Evolutionary conservation across 2,888 invertebrate species (phyloP), one percentile per base, ranked within the genome.

Genomic region (Philopedon plagiatum): DNA sequence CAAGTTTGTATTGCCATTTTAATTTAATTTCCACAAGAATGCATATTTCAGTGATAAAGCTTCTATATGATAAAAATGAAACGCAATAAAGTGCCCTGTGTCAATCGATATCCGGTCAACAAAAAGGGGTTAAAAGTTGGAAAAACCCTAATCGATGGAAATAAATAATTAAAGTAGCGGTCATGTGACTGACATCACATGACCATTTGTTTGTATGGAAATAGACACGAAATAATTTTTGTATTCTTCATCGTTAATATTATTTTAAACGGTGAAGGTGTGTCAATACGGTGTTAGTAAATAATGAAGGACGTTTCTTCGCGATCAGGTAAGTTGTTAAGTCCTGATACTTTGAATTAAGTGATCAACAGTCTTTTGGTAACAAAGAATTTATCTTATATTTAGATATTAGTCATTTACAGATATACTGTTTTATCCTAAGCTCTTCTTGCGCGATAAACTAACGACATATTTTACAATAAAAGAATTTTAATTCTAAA

Each of bases 121-220:
- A 60, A 63, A 69, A 66, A 66, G 71, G 69, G 70, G 71, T 74
- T 72, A 73, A 74, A 74, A 72, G 61, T 73, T 65, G 76, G 74
- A 74, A 74, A 70, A 74, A 68, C 75, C 72, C 75, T 68, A 79
- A 81, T 82, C 82, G 79, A 82, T 82, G 79, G 73, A 64, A 78
- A 79, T 78, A 81, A 84, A 84, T 83, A 83, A 84, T 84, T 83
- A 82, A 84, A 77, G 76, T 76, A 77, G 75, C 76, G 76, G 81
- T 82, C 83, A 83, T 81, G 80, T 83, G 83, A 81, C 80, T 78
- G 39, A 9, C 39, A 51, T 68, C 67, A 68, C 72, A 73, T 74
- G 74, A 75, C 66, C 69, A 75, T 77, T 72, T 77, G 78, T 78
- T 78, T 78, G 78, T 78, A 78, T 78, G 73, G 75, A 69, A 67